Percentiles rank a stretch among this genome's conserved stretches.
phyloP scores from a whole-genome alignment of 2,113 vertebrate species.

The Passer montanus region DNA sequence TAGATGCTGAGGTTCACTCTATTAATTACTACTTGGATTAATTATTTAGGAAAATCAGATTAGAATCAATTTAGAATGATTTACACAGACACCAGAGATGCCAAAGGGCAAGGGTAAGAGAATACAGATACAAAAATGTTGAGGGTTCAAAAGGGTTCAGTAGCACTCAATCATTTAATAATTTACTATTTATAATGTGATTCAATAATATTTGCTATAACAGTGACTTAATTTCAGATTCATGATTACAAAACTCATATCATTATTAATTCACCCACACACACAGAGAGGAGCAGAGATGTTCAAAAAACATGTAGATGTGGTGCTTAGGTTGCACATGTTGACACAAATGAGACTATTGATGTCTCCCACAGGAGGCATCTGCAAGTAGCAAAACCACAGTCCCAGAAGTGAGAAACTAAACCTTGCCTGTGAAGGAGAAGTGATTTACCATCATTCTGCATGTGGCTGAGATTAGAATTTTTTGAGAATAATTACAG shows the following conservation, averaged over 20 bases:
- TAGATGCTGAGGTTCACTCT: fast-evolving
- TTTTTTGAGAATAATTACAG: not conserved
- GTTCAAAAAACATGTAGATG: not conserved
- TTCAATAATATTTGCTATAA: not conserved
- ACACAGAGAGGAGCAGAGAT: not conserved
- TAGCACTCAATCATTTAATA: not conserved
- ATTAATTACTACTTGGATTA: not conserved
- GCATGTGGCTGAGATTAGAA: not conserved
- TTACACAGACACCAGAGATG: not conserved
- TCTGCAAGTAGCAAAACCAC: not conserved
- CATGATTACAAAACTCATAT: not conserved
- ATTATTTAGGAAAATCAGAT: not conserved
- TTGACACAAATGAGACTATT: not conserved
- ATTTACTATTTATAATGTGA: not conserved
- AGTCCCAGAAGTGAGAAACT: not conserved
- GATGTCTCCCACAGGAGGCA: not conserved
- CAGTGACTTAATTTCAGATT: not conserved
- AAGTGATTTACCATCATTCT: not conserved
- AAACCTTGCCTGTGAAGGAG: not conserved
- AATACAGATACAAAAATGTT: not conserved
- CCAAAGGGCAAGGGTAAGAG: not conserved
- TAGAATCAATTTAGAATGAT: not conserved
- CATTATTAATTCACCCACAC: not conserved
- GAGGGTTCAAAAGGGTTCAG: not conserved
- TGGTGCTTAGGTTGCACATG: not conserved